Evolutionary conservation across 2,888 invertebrate genomes (phyloP), one percentile per base, ranked within the genome.

Genomic region (Netelia fuscicornis): DNA sequence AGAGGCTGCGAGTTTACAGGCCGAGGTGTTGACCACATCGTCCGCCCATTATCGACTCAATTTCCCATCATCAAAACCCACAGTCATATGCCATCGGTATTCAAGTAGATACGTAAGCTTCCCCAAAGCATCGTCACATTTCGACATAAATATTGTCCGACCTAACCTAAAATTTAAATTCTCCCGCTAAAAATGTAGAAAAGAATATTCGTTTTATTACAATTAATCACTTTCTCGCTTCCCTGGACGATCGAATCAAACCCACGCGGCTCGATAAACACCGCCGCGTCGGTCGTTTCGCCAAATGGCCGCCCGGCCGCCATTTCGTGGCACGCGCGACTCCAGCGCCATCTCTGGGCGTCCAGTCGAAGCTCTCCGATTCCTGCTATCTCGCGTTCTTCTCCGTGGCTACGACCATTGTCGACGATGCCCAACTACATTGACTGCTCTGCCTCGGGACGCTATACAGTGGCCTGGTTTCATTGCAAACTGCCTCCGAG

Each of bases 401-500:
- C 56, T 58, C 71, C 13, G 37, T 58, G 17, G 37, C 8, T 42
- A 60, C 30, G 37, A 20, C 9, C 48, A 72, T 72, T 72, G 71
- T 72, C 75, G 79, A 72, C 79, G 71, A 64, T 72, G 42, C 42
- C 42, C 80, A 75, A 62, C 67, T 30, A 68, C 72, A 54, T 64
- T 10, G 60, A 23, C 17, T 23, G 74, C 17, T 17, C 71, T 75
- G 30, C 30, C 80, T 80, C 84, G 75, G 67, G 37, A 58, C 80
- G 72, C 64, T 72, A 48, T 80, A 72, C 70, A 89, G 88, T 91
- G 91, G 90, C 91, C 91, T 90, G 90, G 91, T 91, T 91, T 88
- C 90, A 87, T 90, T 90, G 90, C 89, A 88, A 90, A 89, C 89
- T 86, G 88, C 89, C 91, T 88, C 86, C 87, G 89, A 90, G 90